Conservation (phyloP, 92 coral and sea anemone species). For the Actinostola sp. region DNA sequence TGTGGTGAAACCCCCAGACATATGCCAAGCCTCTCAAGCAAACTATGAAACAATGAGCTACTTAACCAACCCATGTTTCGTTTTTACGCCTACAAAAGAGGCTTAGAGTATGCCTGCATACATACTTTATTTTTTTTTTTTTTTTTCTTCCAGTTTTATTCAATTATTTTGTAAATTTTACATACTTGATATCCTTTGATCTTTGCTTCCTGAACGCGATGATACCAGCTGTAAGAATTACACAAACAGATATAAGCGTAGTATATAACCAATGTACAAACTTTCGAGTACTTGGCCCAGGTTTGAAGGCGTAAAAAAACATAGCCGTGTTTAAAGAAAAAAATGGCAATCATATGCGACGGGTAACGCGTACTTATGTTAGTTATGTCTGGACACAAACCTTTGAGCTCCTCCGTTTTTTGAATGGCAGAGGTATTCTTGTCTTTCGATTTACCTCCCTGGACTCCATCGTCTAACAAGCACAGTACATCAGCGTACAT, state of each 20-base stretch:
- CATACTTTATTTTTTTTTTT: too few relatives aligned
- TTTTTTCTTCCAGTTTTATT: too few relatives aligned
- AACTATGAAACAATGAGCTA: too few relatives aligned
- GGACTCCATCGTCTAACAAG: constrained; percentile 52
- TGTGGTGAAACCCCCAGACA: too few relatives aligned
- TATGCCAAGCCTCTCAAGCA: too few relatives aligned
- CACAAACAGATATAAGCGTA: not conserved
- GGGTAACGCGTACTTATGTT: not conserved
- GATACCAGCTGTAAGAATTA: constrained; percentile 64
- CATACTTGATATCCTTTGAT: constrained; percentile 95
- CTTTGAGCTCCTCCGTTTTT: constrained; percentile 54
- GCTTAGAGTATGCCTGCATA: too few relatives aligned
- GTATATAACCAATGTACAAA: not conserved
- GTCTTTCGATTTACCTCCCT: constrained; percentile 54
- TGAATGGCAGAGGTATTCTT: constrained; percentile 20
- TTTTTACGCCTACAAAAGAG: too few relatives aligned
- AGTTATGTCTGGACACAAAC: constrained; percentile 12
- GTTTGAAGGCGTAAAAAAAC: too few relatives aligned
- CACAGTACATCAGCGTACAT: constrained; percentile 81
- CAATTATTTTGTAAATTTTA: too few relatives aligned
- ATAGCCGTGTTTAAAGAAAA: too few relatives aligned
- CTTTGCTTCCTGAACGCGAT: constrained; percentile 77
- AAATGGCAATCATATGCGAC: not conserved
- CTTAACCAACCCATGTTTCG: too few relatives aligned
- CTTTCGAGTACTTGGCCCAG: not conserved